phyloP scores from a whole-genome alignment of 2,888 invertebrate genomes.

The Xestoiulus laeticollis region DNA sequence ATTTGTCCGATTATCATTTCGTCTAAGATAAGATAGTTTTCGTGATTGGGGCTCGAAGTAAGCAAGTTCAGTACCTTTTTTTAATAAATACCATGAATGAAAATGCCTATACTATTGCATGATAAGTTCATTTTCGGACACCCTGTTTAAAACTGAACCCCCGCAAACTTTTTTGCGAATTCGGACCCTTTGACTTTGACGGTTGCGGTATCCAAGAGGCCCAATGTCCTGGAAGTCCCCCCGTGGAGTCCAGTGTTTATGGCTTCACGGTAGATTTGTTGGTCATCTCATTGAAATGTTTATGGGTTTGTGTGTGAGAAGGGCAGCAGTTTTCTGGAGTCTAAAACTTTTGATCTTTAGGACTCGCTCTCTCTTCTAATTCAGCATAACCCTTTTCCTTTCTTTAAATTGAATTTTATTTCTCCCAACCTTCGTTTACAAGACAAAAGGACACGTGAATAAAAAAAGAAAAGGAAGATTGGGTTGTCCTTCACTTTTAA shows the following conservation, averaged over 20 bases:
- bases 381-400: background rate
- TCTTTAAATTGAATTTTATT: background rate
- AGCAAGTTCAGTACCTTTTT: no score
- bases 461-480: background rate
- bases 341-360: background rate
- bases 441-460: background rate
- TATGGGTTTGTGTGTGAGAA: background rate
- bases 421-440: background rate
- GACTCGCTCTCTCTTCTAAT: background rate
- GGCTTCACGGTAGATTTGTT: conserved; percentile 10
- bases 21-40: no score
- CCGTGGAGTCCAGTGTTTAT: background rate
- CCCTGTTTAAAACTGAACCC: background rate
- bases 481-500: background rate
- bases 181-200: background rate
- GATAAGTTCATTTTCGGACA: background rate
- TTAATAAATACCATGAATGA: no score
- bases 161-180: no score
- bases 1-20: no score
- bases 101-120: no score
- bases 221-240: background rate
- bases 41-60: no score
- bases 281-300: conserved; percentile 26
- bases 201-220: background rate
- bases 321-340: background rate